Conservation (phyloP, 2,888 invertebrate genomes). For the Hipparchia sbordonii region DNA sequence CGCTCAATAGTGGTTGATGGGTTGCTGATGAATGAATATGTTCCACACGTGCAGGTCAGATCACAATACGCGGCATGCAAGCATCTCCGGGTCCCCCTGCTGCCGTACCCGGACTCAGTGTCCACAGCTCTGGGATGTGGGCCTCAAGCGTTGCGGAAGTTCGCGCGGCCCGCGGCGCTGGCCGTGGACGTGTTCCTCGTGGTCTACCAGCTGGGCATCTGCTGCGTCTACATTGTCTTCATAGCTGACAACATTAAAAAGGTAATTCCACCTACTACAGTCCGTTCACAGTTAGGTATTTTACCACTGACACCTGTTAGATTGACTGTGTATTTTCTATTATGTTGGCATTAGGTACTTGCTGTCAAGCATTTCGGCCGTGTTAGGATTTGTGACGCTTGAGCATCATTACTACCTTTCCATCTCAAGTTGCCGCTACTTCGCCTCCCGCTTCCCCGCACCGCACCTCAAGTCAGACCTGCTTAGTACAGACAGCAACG, state of each 20-base stretch:
- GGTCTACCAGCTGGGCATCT: constrained; percentile 95
- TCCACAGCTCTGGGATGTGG: constrained; percentile 89
- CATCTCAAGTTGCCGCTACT: no score
- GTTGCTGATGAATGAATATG: no score
- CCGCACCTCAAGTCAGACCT: no score
- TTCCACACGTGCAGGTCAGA: constrained; percentile 56
- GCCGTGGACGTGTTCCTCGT: constrained; percentile 87
- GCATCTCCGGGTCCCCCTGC: constrained; percentile 85
- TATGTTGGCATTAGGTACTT: no score
- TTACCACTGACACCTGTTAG: no score
- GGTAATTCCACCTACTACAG: constrained; percentile 63
- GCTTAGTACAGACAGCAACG: no score
- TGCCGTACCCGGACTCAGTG: constrained; percentile 94
- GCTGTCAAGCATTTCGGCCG: no score
- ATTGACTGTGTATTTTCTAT: no score
- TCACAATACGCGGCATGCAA: constrained; percentile 84
- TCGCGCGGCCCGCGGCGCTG: constrained; percentile 84
- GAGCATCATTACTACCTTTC: no score
- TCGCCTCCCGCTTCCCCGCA: no score
- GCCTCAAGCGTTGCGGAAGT: constrained; percentile 84
- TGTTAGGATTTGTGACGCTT: no score
- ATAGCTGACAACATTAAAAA: constrained; percentile 91
- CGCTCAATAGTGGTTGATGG: neutral
- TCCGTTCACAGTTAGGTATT: neutral
- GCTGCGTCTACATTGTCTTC: constrained; percentile 97